Percentiles rank a stretch among this genome's conserved stretches.
Evolutionary conservation across 2,113 vertebrate species (phyloP).

Genomic region (pig (Sus scrofa)): DNA sequence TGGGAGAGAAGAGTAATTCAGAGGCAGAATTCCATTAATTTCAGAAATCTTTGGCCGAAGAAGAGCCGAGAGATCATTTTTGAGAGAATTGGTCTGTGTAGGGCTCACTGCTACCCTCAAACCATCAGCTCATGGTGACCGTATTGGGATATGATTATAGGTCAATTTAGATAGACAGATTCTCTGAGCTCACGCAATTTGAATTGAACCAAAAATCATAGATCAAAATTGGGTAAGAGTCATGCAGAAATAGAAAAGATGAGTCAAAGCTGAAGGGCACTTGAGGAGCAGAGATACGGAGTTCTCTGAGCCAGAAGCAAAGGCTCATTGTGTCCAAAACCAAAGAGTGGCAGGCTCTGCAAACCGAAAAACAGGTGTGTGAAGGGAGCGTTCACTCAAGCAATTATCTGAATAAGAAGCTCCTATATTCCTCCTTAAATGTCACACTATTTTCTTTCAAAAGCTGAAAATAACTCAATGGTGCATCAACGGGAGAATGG

Average conservation of each 20-base stretch:
- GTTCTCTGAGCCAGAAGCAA: not conserved
- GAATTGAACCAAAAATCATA: not conserved
- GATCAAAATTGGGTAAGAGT: not conserved
- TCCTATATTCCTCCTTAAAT: not conserved
- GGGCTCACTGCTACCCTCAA: not conserved
- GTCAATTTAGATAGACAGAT: not conserved
- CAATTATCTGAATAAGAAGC: not conserved
- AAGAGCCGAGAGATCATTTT: not conserved
- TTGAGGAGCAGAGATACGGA: not conserved
- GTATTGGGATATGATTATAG: not conserved
- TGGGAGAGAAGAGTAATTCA: not conserved
- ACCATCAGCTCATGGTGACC: not conserved
- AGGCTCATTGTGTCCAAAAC: not conserved
- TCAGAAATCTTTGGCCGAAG: not conserved
- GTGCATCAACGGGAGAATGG: not conserved
- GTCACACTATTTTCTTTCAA: not conserved
- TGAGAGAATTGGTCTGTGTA: not conserved
- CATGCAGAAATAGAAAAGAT: not conserved
- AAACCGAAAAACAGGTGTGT: not conserved
- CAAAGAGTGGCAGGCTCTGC: not conserved
- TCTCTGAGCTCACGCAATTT: not conserved
- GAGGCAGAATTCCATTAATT: not conserved
- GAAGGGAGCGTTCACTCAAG: not conserved
- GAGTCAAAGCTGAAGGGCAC: not conserved
- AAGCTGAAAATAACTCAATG: not conserved